Evolutionary conservation across 2,888 invertebrate species (phyloP).

Genomic region (Drosophila parthenogenetica): DNA sequence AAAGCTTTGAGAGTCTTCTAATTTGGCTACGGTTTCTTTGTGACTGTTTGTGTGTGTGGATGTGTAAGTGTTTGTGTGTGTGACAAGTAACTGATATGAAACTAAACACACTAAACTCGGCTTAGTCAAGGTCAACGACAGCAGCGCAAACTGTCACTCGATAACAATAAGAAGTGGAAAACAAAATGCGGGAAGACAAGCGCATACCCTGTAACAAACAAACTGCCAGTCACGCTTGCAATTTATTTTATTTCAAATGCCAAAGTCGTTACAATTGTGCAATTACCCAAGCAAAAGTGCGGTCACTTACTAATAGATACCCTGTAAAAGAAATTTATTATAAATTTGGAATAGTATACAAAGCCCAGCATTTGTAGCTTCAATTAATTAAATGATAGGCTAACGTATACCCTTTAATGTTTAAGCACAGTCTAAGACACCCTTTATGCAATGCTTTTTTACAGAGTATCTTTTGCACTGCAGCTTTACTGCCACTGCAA

Average conservation of each 20-base stretch:
- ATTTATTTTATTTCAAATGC: not conserved
- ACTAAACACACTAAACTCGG: constrained; percentile 42
- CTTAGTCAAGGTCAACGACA: constrained; percentile 47
- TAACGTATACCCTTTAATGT: not conserved
- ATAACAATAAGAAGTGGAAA: constrained; percentile 11
- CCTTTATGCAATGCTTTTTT: not conserved
- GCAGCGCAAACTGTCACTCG: constrained; percentile 11
- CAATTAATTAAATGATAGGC: not conserved
- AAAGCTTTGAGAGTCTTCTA: constrained; percentile 39
- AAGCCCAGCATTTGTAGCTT: no score
- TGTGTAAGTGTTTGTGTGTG: constrained; percentile 7
- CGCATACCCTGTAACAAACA: constrained; percentile 6
- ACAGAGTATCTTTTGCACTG: constrained; percentile 44
- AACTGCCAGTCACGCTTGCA: not conserved
- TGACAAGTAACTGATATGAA: constrained; percentile 41
- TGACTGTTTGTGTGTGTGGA: not conserved
- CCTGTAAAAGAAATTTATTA: not conserved
- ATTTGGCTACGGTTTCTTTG: constrained; percentile 37
- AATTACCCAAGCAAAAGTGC: not conserved
- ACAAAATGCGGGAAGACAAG: not conserved
- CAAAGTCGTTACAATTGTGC: not conserved
- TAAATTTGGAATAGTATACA: no score
- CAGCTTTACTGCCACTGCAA: constrained; percentile 44
- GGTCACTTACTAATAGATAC: not conserved
- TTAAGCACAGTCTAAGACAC: not conserved